Evolutionary conservation across 2,113 vertebrate genomes (phyloP).

Genomic region (Mohoua ochrocephala): DNA sequence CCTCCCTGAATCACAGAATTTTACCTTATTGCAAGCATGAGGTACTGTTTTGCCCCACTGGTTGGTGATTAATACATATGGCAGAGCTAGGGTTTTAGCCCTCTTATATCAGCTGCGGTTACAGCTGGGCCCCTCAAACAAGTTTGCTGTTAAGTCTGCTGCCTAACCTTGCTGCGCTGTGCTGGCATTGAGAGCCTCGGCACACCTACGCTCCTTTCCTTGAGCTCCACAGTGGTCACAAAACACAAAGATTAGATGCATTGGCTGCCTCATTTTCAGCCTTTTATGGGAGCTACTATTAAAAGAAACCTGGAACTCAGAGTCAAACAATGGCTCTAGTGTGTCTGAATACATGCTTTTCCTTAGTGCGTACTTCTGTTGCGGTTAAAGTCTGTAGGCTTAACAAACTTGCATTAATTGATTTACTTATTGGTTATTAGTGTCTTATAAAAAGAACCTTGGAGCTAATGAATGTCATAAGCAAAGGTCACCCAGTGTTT

Average conservation of each 20-base stretch:
- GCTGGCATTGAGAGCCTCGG: not conserved
- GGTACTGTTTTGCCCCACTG: not conserved
- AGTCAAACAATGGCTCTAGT: constrained; percentile 32
- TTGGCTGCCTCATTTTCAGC: not conserved
- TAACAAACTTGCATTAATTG: not conserved
- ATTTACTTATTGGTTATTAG: constrained; percentile 3
- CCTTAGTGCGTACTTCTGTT: not conserved
- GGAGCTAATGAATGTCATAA: not conserved
- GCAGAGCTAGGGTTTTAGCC: not conserved
- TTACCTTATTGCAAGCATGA: not conserved
- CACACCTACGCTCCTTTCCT: not conserved
- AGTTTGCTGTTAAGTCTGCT: not conserved
- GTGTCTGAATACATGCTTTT: constrained; percentile 3
- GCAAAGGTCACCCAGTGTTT: not conserved
- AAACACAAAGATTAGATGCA: not conserved
- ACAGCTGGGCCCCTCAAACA: not conserved
- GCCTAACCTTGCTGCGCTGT: accelerated
- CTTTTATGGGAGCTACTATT: constrained; percentile 41
- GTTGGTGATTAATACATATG: not conserved
- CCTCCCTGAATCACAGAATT: not conserved
- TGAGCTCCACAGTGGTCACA: not conserved
- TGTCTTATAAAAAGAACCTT: not conserved
- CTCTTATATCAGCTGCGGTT: not conserved
- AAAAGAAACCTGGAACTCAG: constrained; percentile 20
- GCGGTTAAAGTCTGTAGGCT: not conserved